Evolutionary conservation across 2,888 invertebrate species (phyloP), one percentile per base, ranked within the genome.

Genomic region (Amphipoea lucens): DNA sequence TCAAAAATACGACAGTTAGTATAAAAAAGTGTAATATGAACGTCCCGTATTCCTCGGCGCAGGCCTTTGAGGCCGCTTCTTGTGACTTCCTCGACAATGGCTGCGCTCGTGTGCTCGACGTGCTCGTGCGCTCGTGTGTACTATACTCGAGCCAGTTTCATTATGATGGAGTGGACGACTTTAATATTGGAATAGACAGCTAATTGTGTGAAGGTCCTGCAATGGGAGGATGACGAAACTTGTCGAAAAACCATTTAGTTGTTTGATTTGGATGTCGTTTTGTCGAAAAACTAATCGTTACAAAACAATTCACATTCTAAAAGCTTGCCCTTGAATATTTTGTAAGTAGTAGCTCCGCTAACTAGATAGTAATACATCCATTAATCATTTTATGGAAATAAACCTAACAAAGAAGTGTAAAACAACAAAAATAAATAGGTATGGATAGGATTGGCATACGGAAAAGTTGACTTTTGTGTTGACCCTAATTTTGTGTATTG

Each of bases 31-130:
- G 23, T 62, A 66, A 45, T 75, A 40, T 70, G 29, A 17, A 69
- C 5, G 51, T 20, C 9, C 51, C 54, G 6, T 36, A 42, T 42
- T 14, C n/a, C 29, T 6, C 12, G 29, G 62, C 42, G 12, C 83
- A 36, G 69, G 54, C 51, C 71, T 82, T 86, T 77, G 77, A 57
- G 78, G 71, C 74, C 65, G 57, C 65, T 75, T 69, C 78, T 86
- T 70, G 69, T 75, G 78, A 48, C 63, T 72, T 68, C 36, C 60
- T 74, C 29, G 63, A 83, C 84, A 83, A 83, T 66, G 62, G 54
- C n/a, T 17, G 48, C 51, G 74, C n/a, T 70, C 45, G 73, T 65
- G 68, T 23, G 45, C 79, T 60, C 65, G 11, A 65, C 60, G 68
- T 20, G 65, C 81, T 51, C 65, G 6, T 45, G 12, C 57, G 42